These are phyloP conservation scores for Acanthurus tractus DNA, from an alignment of 2,797 vertebrate genomes.

Conservation along the genomic window DNA sequence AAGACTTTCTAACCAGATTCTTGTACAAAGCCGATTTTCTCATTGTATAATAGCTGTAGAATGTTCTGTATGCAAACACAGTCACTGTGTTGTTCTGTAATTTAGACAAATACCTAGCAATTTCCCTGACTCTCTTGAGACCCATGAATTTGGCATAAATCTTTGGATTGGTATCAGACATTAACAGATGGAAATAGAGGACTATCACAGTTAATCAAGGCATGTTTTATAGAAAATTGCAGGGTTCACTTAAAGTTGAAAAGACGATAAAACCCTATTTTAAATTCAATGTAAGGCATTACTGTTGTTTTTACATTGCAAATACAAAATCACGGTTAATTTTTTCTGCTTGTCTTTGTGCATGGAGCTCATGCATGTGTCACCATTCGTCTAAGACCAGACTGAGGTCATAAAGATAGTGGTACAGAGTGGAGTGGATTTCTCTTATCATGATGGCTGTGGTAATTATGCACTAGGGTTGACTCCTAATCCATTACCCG, in stretches of 20 bases:
- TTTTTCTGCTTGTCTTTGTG: constrained; percentile 36
- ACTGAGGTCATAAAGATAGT: constrained; percentile 60
- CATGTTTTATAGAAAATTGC: constrained; percentile 64
- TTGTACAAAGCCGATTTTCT: constrained; percentile 9
- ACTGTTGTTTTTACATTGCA: constrained; percentile 50
- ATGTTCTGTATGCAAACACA: constrained; percentile 83
- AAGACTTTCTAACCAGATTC: constrained; percentile 4
- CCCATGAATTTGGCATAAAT: constrained; percentile 58
- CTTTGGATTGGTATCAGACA: constrained; percentile 75
- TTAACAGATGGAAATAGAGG: constrained; percentile 63
- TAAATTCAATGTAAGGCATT: constrained; percentile 59
- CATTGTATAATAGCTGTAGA: constrained; percentile 59
- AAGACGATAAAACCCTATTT: constrained; percentile 34
- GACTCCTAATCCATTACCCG: constrained; percentile 68
- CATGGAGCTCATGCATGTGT: constrained; percentile 39
- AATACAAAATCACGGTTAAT: constrained; percentile 46
- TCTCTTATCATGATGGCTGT: constrained; percentile 67
- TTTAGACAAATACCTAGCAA: constrained; percentile 80
- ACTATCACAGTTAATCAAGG: constrained; percentile 70
- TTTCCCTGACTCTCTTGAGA: constrained; percentile 87
- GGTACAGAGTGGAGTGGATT: constrained; percentile 47
- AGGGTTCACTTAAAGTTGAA: constrained; percentile 70
- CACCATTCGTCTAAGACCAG: constrained; percentile 45
- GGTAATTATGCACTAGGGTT: constrained; percentile 73
- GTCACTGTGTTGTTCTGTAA: constrained; percentile 80